Conservation (phyloP, 1,140 invertebrate species). For the Branchinecta lindahli region DNA sequence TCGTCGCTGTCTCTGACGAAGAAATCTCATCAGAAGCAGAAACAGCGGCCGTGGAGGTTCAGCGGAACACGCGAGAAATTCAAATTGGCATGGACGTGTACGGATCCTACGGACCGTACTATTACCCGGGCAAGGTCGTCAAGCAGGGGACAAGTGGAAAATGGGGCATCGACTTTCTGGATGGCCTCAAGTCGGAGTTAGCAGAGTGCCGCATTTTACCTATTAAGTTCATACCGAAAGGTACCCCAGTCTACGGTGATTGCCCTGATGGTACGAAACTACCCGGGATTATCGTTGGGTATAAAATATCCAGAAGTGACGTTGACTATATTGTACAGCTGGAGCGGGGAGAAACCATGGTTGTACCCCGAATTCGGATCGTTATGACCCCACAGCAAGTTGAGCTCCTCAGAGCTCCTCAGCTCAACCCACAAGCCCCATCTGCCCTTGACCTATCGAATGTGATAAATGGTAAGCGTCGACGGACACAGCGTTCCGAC, state of each 20-base stretch:
- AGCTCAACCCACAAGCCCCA: neutral
- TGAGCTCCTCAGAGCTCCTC: neutral
- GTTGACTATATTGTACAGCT: constrained; percentile 1
- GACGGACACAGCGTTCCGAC: neutral
- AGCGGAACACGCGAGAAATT: neutral
- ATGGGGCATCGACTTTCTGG: neutral
- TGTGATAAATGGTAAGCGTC: neutral
- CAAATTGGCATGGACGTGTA: neutral
- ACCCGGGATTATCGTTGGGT: neutral
- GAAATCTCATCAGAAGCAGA: neutral
- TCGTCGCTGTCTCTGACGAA: neutral
- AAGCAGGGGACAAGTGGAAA: neutral
- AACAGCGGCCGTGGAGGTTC: neutral
- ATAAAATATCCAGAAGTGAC: neutral
- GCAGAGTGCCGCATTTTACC: neutral
- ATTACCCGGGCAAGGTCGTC: neutral
- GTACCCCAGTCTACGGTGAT: neutral
- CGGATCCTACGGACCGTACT: neutral
- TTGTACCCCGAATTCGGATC: neutral
- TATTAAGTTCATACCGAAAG: neutral
- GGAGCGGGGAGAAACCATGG: neutral
- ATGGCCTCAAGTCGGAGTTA: neutral
- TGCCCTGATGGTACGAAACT: neutral
- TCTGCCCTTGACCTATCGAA: neutral
- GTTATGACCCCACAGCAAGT: neutral